Evolutionary conservation across 1,140 invertebrate species (phyloP), one percentile per base, ranked within the genome.

Genomic region (Ceratosolen solmsi): DNA sequence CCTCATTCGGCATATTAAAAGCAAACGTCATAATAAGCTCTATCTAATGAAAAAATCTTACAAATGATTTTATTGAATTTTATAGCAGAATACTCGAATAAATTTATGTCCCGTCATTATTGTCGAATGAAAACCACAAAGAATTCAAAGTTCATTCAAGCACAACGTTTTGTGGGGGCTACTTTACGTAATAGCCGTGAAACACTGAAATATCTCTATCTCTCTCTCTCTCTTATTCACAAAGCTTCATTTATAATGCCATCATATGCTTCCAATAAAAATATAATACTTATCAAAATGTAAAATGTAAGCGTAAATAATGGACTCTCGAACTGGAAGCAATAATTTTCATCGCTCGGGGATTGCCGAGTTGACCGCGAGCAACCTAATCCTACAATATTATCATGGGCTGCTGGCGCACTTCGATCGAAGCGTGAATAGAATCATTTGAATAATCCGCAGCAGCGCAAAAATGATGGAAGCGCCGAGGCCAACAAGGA

Each of bases 391-490:
- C 33, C 33, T 7, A 17, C 33, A 15, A 2, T 13, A 72, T 72
- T 49, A 49, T n/a, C 22, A 38, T 2, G 17, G 15, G 25, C 17
- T n/a, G 7, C 49, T 30, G 33, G 1, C 13, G 11, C 27, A 27
- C 30, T 58, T 20, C 22, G 56, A 25, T 60, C 54, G 8, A 4
- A 63, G 60, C 33, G 63, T 38, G 33, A 68, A 68, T 38, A 38
- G 36, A 38, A 36, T 68, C 63, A 38, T 68, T 68, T 38, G 63
- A 68, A 38, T 68, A 68, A 68, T 68, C 33, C 33, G 33, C 7
- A 17, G 56, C 38, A 20, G 17, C 17, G 74, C n/a, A 65, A 63
- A 76, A 76, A 46, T 63, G 25, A 63, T 63, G 38, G 25, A 76
- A 58, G 46, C 33, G 8, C 1, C 11, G 49, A 22, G 27, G 25